Conservation (phyloP, 2,888 invertebrate species). For the Prionchulus punctatus region DNA sequence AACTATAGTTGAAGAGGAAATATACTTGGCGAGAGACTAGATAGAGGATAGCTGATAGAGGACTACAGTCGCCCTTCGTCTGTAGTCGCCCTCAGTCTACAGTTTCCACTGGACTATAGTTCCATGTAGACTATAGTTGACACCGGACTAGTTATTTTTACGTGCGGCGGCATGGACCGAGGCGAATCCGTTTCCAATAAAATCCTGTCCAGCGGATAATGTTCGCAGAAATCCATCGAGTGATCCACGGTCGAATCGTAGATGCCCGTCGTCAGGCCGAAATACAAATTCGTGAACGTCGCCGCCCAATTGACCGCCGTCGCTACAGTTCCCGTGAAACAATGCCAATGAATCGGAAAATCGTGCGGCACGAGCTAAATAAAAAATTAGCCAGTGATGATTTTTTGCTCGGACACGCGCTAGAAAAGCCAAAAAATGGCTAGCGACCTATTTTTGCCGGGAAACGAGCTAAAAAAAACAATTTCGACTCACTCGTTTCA, state of each 20-base stretch:
- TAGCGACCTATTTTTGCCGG: too few relatives aligned
- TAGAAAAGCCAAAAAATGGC: too few relatives aligned
- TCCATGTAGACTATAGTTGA: too few relatives aligned
- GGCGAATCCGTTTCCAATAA: slow-evolving; percentile 41
- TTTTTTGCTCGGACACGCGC: too few relatives aligned
- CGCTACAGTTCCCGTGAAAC: slow-evolving; percentile 34
- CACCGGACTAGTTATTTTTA: too few relatives aligned
- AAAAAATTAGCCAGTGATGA: too few relatives aligned
- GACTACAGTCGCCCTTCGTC: too few relatives aligned
- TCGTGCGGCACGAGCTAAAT: slow-evolving; percentile 28
- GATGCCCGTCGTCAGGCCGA: slow-evolving; percentile 37
- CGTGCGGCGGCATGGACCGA: slow-evolving; percentile 35
- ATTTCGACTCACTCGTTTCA: slow-evolving; percentile 34
- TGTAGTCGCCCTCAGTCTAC: too few relatives aligned
- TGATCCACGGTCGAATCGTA: slow-evolving; percentile 32
- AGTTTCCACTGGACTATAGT: too few relatives aligned
- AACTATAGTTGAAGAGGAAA: background rate
- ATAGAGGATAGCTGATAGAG: too few relatives aligned
- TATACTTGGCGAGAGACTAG: too few relatives aligned
- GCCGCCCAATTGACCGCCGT: slow-evolving; percentile 34
- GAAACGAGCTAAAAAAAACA: too few relatives aligned
- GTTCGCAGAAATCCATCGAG: background rate
- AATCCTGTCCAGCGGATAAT: slow-evolving; percentile 19
- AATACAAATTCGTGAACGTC: slow-evolving; percentile 34
- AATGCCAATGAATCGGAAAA: slow-evolving; percentile 38